Base-by-base conservation (phyloP, 64 coral and sea anemone genomes). In the Montipora sp. region DNA sequence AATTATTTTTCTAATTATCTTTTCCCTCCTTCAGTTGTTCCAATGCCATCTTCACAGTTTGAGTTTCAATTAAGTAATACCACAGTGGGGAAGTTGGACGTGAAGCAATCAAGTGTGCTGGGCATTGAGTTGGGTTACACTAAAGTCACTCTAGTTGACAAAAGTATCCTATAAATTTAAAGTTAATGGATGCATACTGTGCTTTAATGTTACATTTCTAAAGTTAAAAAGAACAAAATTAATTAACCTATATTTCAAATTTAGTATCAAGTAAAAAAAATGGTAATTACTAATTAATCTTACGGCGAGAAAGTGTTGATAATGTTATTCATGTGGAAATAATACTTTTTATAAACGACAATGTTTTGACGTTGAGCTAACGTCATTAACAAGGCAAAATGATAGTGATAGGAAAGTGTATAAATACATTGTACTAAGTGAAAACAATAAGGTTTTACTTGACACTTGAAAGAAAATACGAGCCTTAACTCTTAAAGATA, bases 21-120 rank as follows among this genome's bases (percentile, higher is more conserved):
- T 27, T 18, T 73, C 3, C 80, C 15, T 67, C 22, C 19, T 75
- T 21, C 77, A 99, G 97, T 80, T n/a, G 68, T 99, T 24, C 50
- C 88, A 7, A 96, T 99, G 97, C 97, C 97, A 58, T 96, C 91
- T 2, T 78, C 94, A 13, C 97, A 99, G 81, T 99, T 99, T 90
- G 80, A 99, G 68, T 96, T 99, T 73, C 79, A 81, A 59, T 85
- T 99, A 23, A 96, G 88, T 16, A 96, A 99, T 88, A 90, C 92
- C 67, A 87, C 89, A 69, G 94, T 92, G 21, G 94, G 83, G 7
- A 66, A 66, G 14, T 79, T 99, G 14, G 75, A 94, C 77, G 90
- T 96, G 15, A 85, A 88, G 78, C 93, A 87, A 22, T 94, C 97
- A 87, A 91, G 81, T 76, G 92, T 99, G 53, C 70, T 92, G 19